Evolutionary conservation across 2,113 vertebrate species (phyloP).

Genomic region (Naja naja): DNA sequence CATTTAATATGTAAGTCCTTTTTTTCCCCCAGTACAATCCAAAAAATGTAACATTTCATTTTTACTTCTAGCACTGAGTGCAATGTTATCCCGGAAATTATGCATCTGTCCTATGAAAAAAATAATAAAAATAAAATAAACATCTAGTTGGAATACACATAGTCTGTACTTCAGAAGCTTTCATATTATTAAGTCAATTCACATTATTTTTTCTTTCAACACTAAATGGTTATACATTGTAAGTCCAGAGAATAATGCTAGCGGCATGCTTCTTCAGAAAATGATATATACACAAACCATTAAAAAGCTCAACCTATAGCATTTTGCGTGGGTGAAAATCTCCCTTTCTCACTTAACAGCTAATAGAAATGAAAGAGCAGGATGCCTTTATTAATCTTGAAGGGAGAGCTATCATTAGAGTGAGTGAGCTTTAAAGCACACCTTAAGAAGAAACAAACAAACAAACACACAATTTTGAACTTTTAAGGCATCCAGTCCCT

Average conservation of each 20-base stretch:
- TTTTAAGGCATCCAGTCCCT: constrained; percentile 16
- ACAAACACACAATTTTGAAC: constrained; percentile 36
- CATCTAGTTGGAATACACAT: constrained; percentile 6
- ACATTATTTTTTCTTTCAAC: constrained; percentile 58
- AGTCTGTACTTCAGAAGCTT: constrained; percentile 7
- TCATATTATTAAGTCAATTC: constrained; percentile 56
- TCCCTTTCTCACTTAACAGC: constrained; percentile 63
- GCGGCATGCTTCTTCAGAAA: constrained; percentile 67
- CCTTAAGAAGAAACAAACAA: constrained; percentile 8
- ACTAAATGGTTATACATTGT: constrained; percentile 54
- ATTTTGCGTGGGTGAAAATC: constrained; percentile 45
- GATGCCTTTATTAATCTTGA: constrained; percentile 41
- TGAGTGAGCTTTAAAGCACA: constrained; percentile 27
- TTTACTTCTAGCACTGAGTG: constrained; percentile 46
- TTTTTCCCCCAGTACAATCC: constrained; percentile 21
- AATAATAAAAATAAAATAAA: not conserved
- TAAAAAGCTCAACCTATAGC: constrained; percentile 60
- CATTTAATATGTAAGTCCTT: not conserved
- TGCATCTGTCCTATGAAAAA: constrained; percentile 47
- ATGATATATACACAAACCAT: constrained; percentile 63
- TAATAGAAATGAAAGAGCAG: constrained; percentile 38
- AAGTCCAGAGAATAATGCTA: constrained; percentile 61
- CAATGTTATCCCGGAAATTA: constrained; percentile 61
- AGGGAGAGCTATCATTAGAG: constrained; percentile 42
- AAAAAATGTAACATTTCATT: constrained; percentile 51